Evolutionary conservation across 2,888 invertebrate species (phyloP).

Genomic region (Dynastes maya): DNA sequence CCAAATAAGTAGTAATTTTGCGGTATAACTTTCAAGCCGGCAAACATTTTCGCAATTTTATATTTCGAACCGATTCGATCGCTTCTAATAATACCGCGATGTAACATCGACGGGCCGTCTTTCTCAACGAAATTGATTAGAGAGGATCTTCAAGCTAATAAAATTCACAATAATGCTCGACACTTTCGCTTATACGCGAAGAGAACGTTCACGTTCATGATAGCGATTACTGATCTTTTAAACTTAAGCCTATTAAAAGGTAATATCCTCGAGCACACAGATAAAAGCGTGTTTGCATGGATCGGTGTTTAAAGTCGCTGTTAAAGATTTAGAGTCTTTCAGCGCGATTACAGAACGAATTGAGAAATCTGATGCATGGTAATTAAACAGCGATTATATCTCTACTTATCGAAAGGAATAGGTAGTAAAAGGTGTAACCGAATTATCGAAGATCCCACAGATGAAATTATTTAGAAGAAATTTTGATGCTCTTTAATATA

Average conservation of each 20-base stretch:
- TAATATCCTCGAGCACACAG: background rate
- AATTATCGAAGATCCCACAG: too few relatives aligned
- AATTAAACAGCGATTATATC: too few relatives aligned
- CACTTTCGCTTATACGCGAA: constrained; percentile 10
- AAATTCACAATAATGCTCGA: constrained; percentile 16
- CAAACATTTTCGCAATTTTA: background rate
- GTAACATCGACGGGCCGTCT: background rate
- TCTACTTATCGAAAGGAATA: too few relatives aligned
- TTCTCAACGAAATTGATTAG: constrained; percentile 5
- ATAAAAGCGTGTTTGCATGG: background rate
- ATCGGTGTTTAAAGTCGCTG: background rate
- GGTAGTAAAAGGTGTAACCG: too few relatives aligned
- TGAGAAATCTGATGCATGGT: too few relatives aligned
- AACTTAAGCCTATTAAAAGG: constrained; percentile 2
- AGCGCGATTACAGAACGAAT: background rate
- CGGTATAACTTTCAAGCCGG: background rate
- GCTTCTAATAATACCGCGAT: background rate
- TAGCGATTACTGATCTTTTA: constrained; percentile 3
- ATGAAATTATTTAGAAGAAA: too few relatives aligned
- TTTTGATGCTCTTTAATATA: background rate
- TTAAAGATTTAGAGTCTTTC: background rate
- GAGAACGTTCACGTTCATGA: constrained; percentile 8
- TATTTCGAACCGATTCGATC: background rate
- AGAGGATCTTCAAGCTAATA: constrained; percentile 8
- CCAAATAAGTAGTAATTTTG: background rate